Evolutionary conservation across 2,113 vertebrate genomes (phyloP).

Genomic region (Perca flavescens): DNA sequence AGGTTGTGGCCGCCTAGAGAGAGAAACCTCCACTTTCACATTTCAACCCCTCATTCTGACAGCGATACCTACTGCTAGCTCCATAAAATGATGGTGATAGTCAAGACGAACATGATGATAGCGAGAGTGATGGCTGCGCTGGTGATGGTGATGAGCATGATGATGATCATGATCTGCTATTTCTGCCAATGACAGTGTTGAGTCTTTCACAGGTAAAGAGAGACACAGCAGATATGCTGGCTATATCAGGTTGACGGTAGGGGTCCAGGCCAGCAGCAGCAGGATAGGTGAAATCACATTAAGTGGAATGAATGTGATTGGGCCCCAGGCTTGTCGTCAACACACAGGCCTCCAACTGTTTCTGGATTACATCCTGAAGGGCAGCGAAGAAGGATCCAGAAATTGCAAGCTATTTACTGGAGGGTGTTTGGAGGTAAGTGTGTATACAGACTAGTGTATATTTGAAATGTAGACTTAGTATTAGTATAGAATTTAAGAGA

Average conservation of each 20-base stretch:
- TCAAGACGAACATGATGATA: conserved; percentile 62
- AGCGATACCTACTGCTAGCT: conserved; percentile 33
- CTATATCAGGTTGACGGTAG: conserved; percentile 65
- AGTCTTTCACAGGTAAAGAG: conserved; percentile 50
- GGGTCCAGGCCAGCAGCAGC: conserved; percentile 64
- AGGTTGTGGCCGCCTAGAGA: conserved; percentile 26
- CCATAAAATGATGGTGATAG: conserved; percentile 62
- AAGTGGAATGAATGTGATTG: conserved; percentile 80
- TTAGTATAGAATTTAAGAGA: no score
- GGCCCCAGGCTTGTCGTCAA: conserved; percentile 61
- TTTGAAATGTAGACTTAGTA: conserved; percentile 16
- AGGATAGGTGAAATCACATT: conserved; percentile 75
- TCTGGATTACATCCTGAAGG: conserved; percentile 77
- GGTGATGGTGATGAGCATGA: conserved; percentile 47
- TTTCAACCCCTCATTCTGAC: conserved; percentile 47
- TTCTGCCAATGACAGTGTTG: conserved; percentile 40
- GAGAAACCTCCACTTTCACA: conserved; percentile 43
- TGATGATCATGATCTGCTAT: conserved; percentile 57
- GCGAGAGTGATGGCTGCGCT: conserved; percentile 42
- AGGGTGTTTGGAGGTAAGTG: conserved; percentile 41
- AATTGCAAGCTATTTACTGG: conserved; percentile 71
- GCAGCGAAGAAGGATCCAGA: conserved; percentile 62
- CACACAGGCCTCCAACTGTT: conserved; percentile 69
- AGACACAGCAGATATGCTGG: conserved; percentile 19
- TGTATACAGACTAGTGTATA: conserved; percentile 19